Evolutionary conservation across 2,797 vertebrate genomes (phyloP).

Genomic region (Etheostoma nigrum): DNA sequence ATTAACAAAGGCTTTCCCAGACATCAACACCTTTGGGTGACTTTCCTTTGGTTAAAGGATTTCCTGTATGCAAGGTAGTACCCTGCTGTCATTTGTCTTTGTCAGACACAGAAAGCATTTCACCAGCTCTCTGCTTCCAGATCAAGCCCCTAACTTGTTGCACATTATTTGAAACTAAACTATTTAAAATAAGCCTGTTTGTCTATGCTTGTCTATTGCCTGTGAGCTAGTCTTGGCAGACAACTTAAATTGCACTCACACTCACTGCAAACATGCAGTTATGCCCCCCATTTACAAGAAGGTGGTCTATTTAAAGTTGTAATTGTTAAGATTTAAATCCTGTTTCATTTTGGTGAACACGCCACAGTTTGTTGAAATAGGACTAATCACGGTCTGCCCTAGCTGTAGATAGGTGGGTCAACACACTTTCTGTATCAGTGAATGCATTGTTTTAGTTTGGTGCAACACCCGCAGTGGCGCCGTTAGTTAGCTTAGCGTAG

Average conservation of each 20-base stretch:
- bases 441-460: too few species aligned
- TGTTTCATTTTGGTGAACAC: not conserved
- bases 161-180: not conserved
- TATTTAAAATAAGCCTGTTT: not conserved
- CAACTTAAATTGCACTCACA: not conserved
- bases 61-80: conserved; percentile 55
- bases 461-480: too few species aligned
- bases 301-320: not conserved
- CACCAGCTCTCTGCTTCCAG: not conserved
- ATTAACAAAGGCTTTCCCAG: conserved; percentile 56
- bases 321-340: not conserved
- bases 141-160: not conserved
- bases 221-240: not conserved
- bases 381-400: too few species aligned
- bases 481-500: too few species aligned
- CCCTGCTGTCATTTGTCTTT: not conserved
- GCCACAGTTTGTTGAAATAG: too few species aligned
- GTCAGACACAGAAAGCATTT: not conserved
- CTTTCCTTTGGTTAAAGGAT: conserved; percentile 51
- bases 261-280: not conserved
- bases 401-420: too few species aligned
- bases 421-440: too few species aligned
- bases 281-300: not conserved
- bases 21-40: conserved; percentile 30
- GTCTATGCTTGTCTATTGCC: not conserved